A percentile compares a stretch with the other conserved stretches of the same genome.
Evolutionary conservation across 1,140 invertebrate species (phyloP).

Genomic region (Drosophila santomea): DNA sequence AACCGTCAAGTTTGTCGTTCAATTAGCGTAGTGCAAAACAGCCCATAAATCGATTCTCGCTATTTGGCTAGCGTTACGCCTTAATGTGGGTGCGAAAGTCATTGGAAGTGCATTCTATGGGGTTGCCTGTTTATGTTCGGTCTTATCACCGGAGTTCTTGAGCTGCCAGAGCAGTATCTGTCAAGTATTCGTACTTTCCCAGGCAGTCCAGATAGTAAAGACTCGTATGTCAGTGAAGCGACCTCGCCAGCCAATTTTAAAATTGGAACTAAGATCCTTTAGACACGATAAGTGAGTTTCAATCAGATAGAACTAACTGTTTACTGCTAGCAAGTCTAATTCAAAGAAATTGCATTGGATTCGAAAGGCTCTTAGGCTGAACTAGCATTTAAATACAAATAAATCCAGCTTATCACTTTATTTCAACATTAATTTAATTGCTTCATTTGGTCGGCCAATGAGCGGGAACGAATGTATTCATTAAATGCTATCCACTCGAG

Average conservation of each 20-base stretch:
- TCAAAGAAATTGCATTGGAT: background rate
- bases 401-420: slow-evolving; percentile 22
- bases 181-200: slow-evolving; percentile 5
- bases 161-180: background rate
- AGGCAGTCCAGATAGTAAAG: slow-evolving; percentile 15
- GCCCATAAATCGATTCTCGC: slow-evolving; percentile 61
- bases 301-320: too few relatives aligned
- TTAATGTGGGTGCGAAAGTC: slow-evolving; percentile 55
- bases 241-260: slow-evolving; percentile 10
- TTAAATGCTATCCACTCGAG: slow-evolving; percentile 40
- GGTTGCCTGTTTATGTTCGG: slow-evolving; percentile 17
- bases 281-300: background rate
- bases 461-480: slow-evolving; percentile 48
- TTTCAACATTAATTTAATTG: slow-evolving; percentile 22
- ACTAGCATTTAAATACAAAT: slow-evolving; percentile 3
- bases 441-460: slow-evolving; percentile 36
- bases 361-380: background rate
- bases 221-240: background rate
- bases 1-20: slow-evolving; percentile 68
- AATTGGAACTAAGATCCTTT: background rate
- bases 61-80: slow-evolving; percentile 55
- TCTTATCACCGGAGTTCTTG: slow-evolving; percentile 4
- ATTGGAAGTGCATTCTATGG: slow-evolving; percentile 15
- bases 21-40: slow-evolving; percentile 73
- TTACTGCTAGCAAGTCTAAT: too few relatives aligned